Evolutionary conservation across 2,797 vertebrate species (phyloP).

Genomic region (Eulemur coronatus): DNA sequence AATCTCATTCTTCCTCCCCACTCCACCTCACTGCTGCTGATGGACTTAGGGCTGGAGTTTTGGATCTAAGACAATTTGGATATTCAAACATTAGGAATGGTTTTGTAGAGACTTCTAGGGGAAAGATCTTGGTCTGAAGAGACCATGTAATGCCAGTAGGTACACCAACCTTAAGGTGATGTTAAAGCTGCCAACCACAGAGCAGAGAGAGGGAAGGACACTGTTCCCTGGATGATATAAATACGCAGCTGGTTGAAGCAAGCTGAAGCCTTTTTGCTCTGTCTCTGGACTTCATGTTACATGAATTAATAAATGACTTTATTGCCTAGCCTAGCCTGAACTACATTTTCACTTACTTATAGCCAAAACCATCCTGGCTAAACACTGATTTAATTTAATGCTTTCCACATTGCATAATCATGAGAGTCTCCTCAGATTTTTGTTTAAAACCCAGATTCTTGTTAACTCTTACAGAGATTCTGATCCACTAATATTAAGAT

Average conservation of each 20-base stretch:
- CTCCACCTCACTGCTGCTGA: accelerated
- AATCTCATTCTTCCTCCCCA: not conserved
- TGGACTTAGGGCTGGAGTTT: not conserved
- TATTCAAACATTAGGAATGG: not conserved
- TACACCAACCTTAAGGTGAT: not conserved
- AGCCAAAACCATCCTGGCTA: not conserved
- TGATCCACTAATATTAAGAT: not conserved
- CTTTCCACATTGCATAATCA: not conserved
- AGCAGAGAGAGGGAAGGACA: not conserved
- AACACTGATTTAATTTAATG: not conserved
- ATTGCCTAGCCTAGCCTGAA: not conserved
- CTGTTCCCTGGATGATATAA: not conserved
- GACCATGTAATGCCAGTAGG: not conserved
- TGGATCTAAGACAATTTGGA: too few species aligned
- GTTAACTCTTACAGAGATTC: not conserved
- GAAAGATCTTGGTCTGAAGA: not conserved
- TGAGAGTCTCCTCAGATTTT: not conserved
- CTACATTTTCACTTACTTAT: not conserved
- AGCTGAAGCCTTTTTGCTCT: not conserved
- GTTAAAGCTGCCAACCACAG: not conserved
- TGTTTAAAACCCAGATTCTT: not conserved
- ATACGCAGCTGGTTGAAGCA: not conserved
- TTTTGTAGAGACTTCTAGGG: not conserved
- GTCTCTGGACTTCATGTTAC: not conserved
- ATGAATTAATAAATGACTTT: not conserved